phyloP scores from a whole-genome alignment of 2,113 vertebrate species.

The Phylloscopus trochilus region DNA sequence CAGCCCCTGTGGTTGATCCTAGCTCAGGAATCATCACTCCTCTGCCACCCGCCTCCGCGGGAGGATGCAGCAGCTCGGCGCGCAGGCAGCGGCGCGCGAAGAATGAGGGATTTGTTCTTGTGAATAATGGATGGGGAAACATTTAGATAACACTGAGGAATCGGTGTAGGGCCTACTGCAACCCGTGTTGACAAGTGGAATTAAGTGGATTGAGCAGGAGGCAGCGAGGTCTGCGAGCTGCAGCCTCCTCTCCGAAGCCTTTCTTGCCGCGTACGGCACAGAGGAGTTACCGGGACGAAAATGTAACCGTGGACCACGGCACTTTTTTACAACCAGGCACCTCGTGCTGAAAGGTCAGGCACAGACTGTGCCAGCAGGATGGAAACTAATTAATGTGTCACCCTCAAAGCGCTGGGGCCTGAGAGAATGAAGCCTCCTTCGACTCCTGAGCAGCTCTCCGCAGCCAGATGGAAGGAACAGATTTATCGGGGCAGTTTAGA shows the following conservation, averaged over 20 bases:
- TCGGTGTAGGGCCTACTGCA: not conserved
- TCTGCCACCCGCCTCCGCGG: not conserved
- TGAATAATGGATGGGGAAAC: slow-evolving; percentile 27
- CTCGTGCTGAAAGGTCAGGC: not conserved
- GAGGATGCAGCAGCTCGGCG: not conserved
- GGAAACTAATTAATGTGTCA: not conserved
- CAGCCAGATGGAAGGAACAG: not conserved
- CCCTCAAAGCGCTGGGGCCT: not conserved
- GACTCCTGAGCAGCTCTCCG: not conserved
- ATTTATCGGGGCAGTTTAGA: not conserved
- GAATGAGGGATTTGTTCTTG: not conserved
- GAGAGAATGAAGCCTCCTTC: not conserved
- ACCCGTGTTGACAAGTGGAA: not conserved
- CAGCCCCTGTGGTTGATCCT: not conserved
- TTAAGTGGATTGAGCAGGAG: not conserved
- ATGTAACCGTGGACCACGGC: fast-evolving
- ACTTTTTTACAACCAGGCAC: not conserved
- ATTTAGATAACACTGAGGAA: not conserved
- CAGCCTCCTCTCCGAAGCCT: not conserved
- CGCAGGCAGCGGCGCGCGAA: not conserved
- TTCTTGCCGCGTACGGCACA: fast-evolving
- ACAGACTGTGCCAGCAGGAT: not conserved
- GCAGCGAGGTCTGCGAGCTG: not conserved
- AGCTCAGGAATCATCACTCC: not conserved
- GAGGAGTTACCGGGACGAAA: not conserved